phyloP scores from a whole-genome alignment of 2,888 invertebrate species.

The Apotomis betuletana region DNA sequence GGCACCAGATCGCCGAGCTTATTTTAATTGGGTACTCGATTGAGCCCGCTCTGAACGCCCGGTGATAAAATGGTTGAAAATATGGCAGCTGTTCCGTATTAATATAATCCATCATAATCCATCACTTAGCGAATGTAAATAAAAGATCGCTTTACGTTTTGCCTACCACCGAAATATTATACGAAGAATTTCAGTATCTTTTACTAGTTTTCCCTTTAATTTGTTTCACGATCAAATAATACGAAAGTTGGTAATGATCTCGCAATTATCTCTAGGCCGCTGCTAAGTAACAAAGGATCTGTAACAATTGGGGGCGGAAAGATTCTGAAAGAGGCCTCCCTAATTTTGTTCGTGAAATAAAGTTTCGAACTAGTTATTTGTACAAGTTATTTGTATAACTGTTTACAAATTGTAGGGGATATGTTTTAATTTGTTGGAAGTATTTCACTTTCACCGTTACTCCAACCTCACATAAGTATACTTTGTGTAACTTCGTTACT shows the following conservation, averaged over 20 bases:
- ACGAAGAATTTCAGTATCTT: not conserved
- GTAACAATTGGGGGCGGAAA: too few species aligned
- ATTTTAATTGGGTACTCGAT: conserved; percentile 30
- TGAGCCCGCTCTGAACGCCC: conserved; percentile 8
- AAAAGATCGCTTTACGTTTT: not conserved
- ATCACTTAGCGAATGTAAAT: conserved; percentile 4
- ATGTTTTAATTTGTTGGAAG: too few species aligned
- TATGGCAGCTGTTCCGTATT: not conserved
- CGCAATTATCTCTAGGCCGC: not conserved
- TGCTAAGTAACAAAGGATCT: too few species aligned
- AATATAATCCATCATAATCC: not conserved
- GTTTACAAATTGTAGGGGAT: too few species aligned
- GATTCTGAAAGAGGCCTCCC: too few species aligned
- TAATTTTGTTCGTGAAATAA: too few species aligned
- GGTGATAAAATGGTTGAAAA: conserved; percentile 8
- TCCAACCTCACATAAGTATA: too few species aligned
- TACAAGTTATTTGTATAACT: too few species aligned
- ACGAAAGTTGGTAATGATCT: not conserved
- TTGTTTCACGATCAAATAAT: not conserved
- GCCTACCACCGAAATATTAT: not conserved
- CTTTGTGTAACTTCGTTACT: too few species aligned
- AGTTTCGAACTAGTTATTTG: too few species aligned
- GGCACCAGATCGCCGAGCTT: conserved; percentile 1
- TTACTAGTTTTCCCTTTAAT: not conserved
- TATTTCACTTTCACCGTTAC: too few species aligned